Evolutionary conservation across 2,888 invertebrate genomes (phyloP), one percentile per base, ranked within the genome.

Genomic region (Ophraella communa): DNA sequence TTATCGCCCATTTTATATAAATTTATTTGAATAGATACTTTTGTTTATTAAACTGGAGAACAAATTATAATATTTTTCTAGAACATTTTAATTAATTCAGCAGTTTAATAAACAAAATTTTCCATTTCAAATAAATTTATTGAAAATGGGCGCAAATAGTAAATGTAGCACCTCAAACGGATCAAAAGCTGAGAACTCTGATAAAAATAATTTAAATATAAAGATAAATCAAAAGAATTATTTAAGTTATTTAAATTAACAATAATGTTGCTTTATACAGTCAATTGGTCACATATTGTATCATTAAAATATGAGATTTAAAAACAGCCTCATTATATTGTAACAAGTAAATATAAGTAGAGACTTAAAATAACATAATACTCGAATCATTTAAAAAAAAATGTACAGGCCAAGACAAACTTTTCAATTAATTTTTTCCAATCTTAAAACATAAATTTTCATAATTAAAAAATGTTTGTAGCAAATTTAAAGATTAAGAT

Each of bases 281-380:
- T 20, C 21, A 45, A 11, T 45, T 45, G 45, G 21, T 45, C n/a
- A 54, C 35, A 23, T 33, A 63, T 47, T 35, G 4, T 24, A 54
- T 59, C 10, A 42, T 54, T 57, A 56, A 61, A 61, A 67, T 21
- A 66, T 67, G 64, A 70, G 67, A 68, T 68, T 67, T 64, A 63
- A 65, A 69, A 65, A 52, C 20, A 45, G 64, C 42, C 53, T 45
- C 62, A 39, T 42, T 21, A n/a, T n/a, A 55, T 56, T 24, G 21
- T 60, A 65, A 68, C 55, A 52, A 64, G 61, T 66, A 63, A 65
- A 64, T 42, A 49, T 49, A n/a, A n/a, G 14, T 35, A 53, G 65
- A 67, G 65, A 64, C 62, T 65, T 35, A 57, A 47, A 63, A 69
- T 67, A 66, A 69, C 63, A 66, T 60, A 67, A 67, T 64, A 64